Evolutionary conservation across 1,140 invertebrate species (phyloP).

Genomic region (Heterodera carotae): DNA sequence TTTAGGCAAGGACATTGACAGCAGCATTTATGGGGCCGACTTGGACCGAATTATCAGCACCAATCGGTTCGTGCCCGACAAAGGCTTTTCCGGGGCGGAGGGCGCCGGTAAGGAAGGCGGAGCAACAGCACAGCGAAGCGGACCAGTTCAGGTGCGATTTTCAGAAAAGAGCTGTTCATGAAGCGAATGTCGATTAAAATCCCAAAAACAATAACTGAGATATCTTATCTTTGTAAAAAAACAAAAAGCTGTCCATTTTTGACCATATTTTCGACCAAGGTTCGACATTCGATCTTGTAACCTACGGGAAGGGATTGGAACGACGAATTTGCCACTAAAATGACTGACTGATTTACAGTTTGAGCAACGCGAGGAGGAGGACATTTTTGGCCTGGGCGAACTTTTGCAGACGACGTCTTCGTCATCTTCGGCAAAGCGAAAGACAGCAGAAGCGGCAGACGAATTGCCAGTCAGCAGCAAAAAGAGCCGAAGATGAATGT

Average conservation of each 20-base stretch:
- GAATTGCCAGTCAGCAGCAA: conserved; percentile 3
- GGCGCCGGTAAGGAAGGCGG: background rate
- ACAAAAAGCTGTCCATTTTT: too few relatives aligned
- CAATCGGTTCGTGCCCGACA: conserved; percentile 53
- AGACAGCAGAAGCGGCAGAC: conserved; percentile 23
- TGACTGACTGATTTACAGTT: conserved; percentile 15
- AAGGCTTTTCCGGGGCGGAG: conserved; percentile 49
- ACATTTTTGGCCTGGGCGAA: conserved; percentile 55
- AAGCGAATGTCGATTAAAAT: too few relatives aligned
- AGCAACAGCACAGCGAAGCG: conserved; percentile 38
- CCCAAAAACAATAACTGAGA: too few relatives aligned
- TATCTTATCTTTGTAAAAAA: too few relatives aligned
- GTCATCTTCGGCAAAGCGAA: conserved; percentile 40
- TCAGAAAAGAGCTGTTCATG: too few relatives aligned
- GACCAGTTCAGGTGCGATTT: conserved; percentile 46
- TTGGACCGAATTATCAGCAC: conserved; percentile 48
- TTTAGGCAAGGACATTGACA: conserved; percentile 50
- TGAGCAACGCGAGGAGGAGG: conserved; percentile 44
- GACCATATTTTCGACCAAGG: too few relatives aligned
- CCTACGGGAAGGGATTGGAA: too few relatives aligned
- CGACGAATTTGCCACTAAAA: too few relatives aligned
- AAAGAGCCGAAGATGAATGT: conserved; percentile 30
- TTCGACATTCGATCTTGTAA: too few relatives aligned
- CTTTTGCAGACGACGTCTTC: conserved; percentile 38
- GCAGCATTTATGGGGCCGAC: conserved; percentile 51